These are phyloP conservation scores for Teinopalpus imperialis DNA, from an alignment of 2,888 invertebrate species.

Conservation along the genomic window DNA sequence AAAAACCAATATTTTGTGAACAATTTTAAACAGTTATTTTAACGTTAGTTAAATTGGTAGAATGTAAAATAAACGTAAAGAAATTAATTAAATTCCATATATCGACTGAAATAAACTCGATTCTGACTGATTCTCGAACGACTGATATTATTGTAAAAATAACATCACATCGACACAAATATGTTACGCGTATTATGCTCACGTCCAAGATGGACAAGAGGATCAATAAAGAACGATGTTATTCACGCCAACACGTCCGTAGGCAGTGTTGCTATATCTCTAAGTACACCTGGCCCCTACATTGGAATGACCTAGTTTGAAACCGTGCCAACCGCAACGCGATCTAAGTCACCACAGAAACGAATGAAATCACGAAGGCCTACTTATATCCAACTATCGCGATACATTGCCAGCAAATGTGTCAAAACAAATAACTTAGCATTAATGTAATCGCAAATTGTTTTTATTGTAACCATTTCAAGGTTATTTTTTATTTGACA, in stretches of 20 bases:
- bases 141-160: too few relatives aligned
- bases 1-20: too few relatives aligned
- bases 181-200: neutral
- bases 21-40: too few relatives aligned
- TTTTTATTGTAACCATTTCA: too few relatives aligned
- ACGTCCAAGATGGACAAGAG: conserved; percentile 9
- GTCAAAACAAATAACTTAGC: conserved; percentile 3
- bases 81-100: too few relatives aligned
- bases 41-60: too few relatives aligned
- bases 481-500: too few relatives aligned
- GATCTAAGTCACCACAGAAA: conserved; percentile 36
- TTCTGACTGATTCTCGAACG: too few relatives aligned
- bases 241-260: conserved; percentile 17
- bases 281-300: conserved; percentile 28
- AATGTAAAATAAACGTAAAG: too few relatives aligned
- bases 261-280: conserved; percentile 18
- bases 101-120: too few relatives aligned
- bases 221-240: conserved; percentile 19
- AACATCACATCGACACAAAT: too few relatives aligned
- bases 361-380: conserved; percentile 34
- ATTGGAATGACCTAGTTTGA: conserved; percentile 39
- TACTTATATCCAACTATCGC: conserved; percentile 10
- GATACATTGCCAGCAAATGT: conserved; percentile 7
- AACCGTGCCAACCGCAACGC: conserved; percentile 41
- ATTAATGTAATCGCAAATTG: too few relatives aligned